Percentiles rank a stretch among this genome's conserved stretches.
These are phyloP conservation scores for Brachyptera putata DNA, from an alignment of 2,888 invertebrate species.

Conservation along the genomic window DNA sequence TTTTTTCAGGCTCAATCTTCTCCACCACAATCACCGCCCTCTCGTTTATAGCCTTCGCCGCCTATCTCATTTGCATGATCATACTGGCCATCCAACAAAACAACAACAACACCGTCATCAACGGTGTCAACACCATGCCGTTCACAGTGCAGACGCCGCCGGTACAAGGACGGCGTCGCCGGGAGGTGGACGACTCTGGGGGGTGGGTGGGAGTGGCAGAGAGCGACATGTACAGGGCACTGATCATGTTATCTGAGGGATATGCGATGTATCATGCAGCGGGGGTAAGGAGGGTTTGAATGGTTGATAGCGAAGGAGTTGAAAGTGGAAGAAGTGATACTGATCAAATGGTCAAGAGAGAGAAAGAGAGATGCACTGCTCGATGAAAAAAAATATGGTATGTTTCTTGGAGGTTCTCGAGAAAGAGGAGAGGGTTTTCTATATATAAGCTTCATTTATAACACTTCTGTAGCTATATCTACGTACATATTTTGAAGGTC, in stretches of 20 bases:
- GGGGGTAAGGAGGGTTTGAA: background rate
- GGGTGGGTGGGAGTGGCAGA: constrained; percentile 4
- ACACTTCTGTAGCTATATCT: too few relatives aligned
- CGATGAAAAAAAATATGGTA: too few relatives aligned
- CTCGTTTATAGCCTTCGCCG: constrained; percentile 80
- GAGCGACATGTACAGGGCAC: constrained; percentile 30
- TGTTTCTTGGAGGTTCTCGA: too few relatives aligned
- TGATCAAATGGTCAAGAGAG: too few relatives aligned
- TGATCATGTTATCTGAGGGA: constrained; percentile 33
- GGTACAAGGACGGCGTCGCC: background rate
- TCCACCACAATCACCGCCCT: constrained; percentile 72
- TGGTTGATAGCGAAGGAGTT: constrained; percentile 3
- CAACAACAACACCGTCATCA: background rate
- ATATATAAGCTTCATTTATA: too few relatives aligned
- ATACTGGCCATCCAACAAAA: constrained; percentile 70
- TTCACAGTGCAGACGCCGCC: background rate
- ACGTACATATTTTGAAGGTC: too few relatives aligned
- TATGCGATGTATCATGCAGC: constrained; percentile 32
- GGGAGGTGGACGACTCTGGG: background rate
- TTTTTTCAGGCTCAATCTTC: constrained; percentile 55
- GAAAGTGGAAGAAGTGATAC: background rate
- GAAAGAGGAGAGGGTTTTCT: too few relatives aligned
- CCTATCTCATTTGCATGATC: constrained; percentile 72
- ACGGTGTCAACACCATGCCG: background rate
- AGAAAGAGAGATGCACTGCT: too few relatives aligned